phyloP scores from a whole-genome alignment of 2,888 invertebrate species.

The Petrolisthes cinctipes region DNA sequence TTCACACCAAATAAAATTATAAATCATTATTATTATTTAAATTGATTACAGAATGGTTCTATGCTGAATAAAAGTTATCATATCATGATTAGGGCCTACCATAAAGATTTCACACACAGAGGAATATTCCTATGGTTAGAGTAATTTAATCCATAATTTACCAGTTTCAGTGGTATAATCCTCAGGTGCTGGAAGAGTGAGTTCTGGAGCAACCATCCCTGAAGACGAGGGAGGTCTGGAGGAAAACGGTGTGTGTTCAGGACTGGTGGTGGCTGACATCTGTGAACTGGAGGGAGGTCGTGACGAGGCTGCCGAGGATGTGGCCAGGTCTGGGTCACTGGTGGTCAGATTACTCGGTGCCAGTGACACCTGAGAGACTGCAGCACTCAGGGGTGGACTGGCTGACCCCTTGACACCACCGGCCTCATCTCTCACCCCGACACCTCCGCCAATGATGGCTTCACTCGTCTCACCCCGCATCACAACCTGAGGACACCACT shows the following conservation, averaged over 20 bases:
- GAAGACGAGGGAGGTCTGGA: conserved; percentile 26
- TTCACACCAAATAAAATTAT: too few species aligned
- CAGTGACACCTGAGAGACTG: conserved; percentile 54
- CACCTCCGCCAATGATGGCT: conserved; percentile 39
- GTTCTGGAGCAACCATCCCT: conserved; percentile 30
- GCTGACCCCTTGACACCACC: conserved; percentile 29
- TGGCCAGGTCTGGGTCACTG: conserved; percentile 56
- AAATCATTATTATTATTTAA: too few species aligned
- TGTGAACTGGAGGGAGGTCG: conserved; percentile 43
- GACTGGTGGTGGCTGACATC: conserved; percentile 42
- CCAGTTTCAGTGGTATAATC: conserved; percentile 51
- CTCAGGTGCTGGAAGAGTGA: conserved; percentile 44
- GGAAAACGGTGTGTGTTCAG: conserved; percentile 36
- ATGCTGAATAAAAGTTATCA: too few species aligned
- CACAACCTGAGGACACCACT: conserved; percentile 31
- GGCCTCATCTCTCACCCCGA: not conserved
- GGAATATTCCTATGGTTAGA: too few species aligned
- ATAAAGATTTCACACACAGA: too few species aligned
- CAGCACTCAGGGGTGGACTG: conserved; percentile 59
- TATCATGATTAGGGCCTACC: too few species aligned
- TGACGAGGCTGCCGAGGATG: conserved; percentile 47
- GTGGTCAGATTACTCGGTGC: conserved; percentile 56
- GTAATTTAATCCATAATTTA: not conserved
- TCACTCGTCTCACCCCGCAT: conserved; percentile 55
- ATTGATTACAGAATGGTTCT: too few species aligned